A percentile compares a stretch with the other conserved stretches of the same genome.
These are phyloP conservation scores for Okapia johnstoni DNA, from an alignment of 2,113 vertebrate genomes.

Conservation along the genomic window DNA sequence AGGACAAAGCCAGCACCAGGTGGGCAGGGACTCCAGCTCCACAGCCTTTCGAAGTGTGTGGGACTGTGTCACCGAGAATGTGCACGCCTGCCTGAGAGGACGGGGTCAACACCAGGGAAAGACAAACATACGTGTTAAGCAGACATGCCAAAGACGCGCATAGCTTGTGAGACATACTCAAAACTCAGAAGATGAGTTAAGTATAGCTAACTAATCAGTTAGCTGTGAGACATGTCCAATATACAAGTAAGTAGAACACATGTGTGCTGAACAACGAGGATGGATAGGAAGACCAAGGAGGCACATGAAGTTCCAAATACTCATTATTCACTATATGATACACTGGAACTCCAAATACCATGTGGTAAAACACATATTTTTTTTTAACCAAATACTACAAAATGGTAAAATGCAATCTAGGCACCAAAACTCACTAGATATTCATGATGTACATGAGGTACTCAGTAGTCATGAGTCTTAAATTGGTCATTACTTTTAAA, in stretches of 20 bases:
- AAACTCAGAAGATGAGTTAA: not conserved
- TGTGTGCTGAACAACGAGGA: not conserved
- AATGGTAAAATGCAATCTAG: not conserved
- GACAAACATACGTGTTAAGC: not conserved
- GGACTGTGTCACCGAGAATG: too few relatives aligned
- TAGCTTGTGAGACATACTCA: too few relatives aligned
- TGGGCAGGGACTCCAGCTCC: not conserved
- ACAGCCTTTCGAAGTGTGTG: not conserved
- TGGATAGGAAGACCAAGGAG: not conserved
- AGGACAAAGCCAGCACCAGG: not conserved
- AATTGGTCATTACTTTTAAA: not conserved
- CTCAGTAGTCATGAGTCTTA: not conserved
- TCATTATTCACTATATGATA: not conserved
- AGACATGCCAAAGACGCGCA: not conserved
- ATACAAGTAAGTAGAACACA: not conserved
- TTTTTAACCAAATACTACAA: not conserved
- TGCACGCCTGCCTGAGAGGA: not conserved
- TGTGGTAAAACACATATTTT: not conserved
- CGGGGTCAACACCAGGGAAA: not conserved
- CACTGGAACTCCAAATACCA: not conserved
- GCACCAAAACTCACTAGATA: not conserved
- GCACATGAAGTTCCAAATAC: not conserved
- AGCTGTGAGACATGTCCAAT: not conserved
- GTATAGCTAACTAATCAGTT: too few relatives aligned
- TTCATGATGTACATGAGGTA: too few relatives aligned